Percentiles rank a stretch among this genome's conserved stretches.
phyloP scores from a whole-genome alignment of 2,113 vertebrate genomes.

The Callorhinus ursinus region DNA sequence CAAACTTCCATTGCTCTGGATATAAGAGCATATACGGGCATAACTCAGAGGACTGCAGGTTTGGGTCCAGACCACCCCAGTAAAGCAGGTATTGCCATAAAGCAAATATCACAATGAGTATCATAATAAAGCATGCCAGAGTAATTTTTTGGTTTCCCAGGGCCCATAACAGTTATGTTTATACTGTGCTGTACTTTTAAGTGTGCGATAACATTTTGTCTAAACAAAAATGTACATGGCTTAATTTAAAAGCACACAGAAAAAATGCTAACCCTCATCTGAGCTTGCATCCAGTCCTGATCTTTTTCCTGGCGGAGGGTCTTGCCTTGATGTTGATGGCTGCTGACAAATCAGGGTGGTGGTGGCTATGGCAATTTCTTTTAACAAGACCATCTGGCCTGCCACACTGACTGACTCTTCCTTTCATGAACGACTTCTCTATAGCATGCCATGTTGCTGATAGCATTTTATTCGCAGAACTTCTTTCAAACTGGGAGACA shows the following conservation, averaged over 20 bases:
- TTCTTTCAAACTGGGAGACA: neutral
- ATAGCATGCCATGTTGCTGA: neutral
- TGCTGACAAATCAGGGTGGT: neutral
- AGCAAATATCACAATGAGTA: neutral
- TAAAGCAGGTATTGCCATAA: neutral
- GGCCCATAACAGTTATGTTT: neutral
- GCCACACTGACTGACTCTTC: neutral
- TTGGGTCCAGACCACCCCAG: neutral
- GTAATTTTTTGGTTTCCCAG: neutral
- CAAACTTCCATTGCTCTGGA: neutral
- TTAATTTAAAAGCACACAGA: neutral
- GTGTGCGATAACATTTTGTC: neutral
- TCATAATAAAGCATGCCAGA: neutral
- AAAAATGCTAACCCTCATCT: neutral
- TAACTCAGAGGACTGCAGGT: neutral
- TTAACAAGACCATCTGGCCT: neutral
- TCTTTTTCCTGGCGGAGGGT: neutral
- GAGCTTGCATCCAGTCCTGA: neutral
- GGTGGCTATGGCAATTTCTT: neutral
- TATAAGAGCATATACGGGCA: neutral
- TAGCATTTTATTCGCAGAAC: neutral
- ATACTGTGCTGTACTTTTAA: neutral
- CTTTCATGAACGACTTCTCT: neutral
- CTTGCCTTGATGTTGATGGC: neutral
- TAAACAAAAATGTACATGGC: neutral